These are phyloP conservation scores for Lasius platythorax DNA, from an alignment of 2,888 invertebrate genomes.

Conservation along the genomic window DNA sequence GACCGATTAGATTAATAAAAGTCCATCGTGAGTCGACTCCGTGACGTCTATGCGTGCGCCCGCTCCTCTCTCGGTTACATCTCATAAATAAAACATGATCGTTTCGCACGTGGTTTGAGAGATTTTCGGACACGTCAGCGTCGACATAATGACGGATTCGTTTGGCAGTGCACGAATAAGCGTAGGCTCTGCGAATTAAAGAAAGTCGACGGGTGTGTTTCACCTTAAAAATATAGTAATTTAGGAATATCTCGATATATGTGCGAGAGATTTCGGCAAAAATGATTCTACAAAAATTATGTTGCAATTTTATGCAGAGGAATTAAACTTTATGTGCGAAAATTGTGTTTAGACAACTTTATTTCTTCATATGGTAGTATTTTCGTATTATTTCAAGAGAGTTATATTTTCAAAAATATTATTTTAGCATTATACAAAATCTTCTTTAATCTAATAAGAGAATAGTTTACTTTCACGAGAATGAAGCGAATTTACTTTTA, in stretches of 20 bases:
- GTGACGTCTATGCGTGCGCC: conserved; percentile 55
- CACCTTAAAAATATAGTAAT: neutral
- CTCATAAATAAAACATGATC: conserved; percentile 51
- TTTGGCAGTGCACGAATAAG: neutral
- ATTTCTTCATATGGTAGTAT: neutral
- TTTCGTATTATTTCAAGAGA: neutral
- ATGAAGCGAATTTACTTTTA: neutral
- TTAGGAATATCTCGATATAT: neutral
- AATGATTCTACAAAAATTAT: neutral
- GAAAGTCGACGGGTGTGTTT: neutral
- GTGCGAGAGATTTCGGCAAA: neutral
- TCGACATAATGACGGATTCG: conserved; percentile 5
- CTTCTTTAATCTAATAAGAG: neutral
- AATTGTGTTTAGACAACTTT: too few species aligned
- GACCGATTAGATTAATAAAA: conserved; percentile 78
- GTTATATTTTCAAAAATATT: neutral
- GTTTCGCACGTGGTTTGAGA: neutral
- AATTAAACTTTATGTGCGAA: neutral
- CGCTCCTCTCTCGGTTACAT: neutral
- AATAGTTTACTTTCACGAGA: neutral
- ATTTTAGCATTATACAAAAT: neutral
- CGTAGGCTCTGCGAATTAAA: neutral
- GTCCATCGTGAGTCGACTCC: conserved; percentile 27
- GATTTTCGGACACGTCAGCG: neutral
- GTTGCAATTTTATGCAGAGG: neutral